Percentiles rank a stretch among this genome's conserved stretches.
Evolutionary conservation across 2,113 vertebrate species (phyloP).

Genomic region (Tragelaphus buxtoni): DNA sequence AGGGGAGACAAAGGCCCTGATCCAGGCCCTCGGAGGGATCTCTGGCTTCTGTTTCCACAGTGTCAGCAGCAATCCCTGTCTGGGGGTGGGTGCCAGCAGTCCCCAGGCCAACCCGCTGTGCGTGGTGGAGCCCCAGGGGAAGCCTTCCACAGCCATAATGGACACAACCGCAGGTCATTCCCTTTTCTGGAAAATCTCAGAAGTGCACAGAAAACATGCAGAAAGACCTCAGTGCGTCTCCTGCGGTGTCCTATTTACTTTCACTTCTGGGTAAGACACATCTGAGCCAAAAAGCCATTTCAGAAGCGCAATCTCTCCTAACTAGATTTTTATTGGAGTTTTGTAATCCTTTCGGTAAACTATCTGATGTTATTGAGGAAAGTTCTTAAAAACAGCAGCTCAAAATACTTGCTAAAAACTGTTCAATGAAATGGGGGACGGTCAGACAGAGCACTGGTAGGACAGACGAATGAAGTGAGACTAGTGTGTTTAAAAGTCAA

Average conservation of each 20-base stretch:
- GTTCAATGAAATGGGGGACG: neutral
- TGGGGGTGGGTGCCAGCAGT: neutral
- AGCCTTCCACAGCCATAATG: slow-evolving; percentile 70
- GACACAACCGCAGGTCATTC: slow-evolving; percentile 24
- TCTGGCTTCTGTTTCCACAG: neutral
- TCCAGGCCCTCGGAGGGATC: neutral
- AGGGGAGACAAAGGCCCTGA: neutral
- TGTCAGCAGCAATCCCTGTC: neutral
- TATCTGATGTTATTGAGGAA: neutral
- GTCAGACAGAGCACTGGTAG: neutral
- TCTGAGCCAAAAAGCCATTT: neutral
- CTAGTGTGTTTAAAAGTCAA: neutral
- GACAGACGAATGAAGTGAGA: neutral
- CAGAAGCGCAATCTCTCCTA: neutral
- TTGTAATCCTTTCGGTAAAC: slow-evolving; percentile 23
- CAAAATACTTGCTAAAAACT: slow-evolving; percentile 4
- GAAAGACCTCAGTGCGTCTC: neutral
- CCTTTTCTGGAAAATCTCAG: slow-evolving; percentile 78
- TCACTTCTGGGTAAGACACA: neutral
- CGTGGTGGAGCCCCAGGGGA: slow-evolving; percentile 62
- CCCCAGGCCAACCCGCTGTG: neutral
- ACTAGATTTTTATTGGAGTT: neutral
- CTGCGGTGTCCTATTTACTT: slow-evolving; percentile 22
- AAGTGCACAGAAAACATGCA: slow-evolving; percentile 45
- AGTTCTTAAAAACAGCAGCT: neutral